phyloP scores from a whole-genome alignment of 2,888 invertebrate species.

The Oxystoma pomonae region DNA sequence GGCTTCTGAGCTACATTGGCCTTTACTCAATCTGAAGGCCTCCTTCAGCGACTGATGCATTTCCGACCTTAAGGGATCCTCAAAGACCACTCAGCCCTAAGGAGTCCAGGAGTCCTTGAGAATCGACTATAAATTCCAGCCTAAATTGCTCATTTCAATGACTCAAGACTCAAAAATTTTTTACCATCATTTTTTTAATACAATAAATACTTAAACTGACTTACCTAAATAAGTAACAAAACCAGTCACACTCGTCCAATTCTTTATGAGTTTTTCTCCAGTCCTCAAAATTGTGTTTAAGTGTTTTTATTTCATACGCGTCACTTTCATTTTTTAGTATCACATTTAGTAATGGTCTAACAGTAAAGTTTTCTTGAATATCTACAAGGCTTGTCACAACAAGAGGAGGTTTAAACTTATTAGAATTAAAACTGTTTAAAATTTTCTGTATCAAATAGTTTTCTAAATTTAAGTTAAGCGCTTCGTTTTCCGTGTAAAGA shows the following conservation, averaged over 20 bases:
- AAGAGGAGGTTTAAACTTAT: not conserved
- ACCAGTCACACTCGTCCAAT: constrained; percentile 47
- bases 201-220: too few species aligned
- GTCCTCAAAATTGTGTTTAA: constrained; percentile 42
- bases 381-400: constrained; percentile 35
- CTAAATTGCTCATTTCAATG: too few species aligned
- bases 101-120: too few species aligned
- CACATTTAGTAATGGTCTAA: constrained; percentile 38
- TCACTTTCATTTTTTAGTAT: constrained; percentile 31
- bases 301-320: constrained; percentile 34
- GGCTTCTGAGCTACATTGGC: too few species aligned
- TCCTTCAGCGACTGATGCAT: too few species aligned
- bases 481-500: not conserved
- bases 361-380: constrained; percentile 38
- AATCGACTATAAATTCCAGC: too few species aligned
- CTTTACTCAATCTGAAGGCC: too few species aligned
- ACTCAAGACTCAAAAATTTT: too few species aligned
- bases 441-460: not conserved
- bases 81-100: too few species aligned
- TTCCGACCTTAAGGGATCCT: too few species aligned
- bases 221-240: constrained; percentile 22
- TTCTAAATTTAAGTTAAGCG: not conserved
- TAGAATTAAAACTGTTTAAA: too few species aligned
- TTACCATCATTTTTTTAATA: too few species aligned
- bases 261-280: constrained; percentile 50